Percentiles rank a stretch among this genome's conserved stretches.
phyloP scores from a whole-genome alignment of 2,888 invertebrate species.

The Dynastes grantii region DNA sequence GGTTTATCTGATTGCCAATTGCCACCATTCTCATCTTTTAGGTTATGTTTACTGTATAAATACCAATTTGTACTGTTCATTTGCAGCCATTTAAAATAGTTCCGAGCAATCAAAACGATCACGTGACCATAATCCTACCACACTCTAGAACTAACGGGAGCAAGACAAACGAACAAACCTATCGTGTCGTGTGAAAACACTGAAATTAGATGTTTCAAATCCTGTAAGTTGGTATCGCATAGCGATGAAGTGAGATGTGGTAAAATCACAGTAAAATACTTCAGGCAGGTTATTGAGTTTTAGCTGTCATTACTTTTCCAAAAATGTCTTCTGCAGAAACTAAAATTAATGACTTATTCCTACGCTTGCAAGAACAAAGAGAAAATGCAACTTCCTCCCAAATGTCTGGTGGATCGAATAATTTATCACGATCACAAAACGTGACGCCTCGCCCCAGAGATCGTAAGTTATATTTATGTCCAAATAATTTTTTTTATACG shows the following conservation, averaged over 20 bases:
- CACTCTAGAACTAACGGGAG: no score
- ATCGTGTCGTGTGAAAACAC: no score
- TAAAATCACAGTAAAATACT: not conserved
- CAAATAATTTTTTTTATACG: conserved; percentile 28
- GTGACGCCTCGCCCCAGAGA: conserved; percentile 62
- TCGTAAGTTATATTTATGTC: conserved; percentile 30
- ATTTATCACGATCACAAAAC: conserved; percentile 62
- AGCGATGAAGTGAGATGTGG: not conserved
- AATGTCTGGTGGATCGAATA: conserved; percentile 63
- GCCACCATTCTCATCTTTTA: no score
- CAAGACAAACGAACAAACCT: no score
- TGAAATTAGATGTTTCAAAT: not conserved
- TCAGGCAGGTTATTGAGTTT: conserved; percentile 38
- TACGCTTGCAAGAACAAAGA: conserved; percentile 80
- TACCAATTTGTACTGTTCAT: no score
- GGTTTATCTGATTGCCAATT: no score
- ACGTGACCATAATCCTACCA: no score
- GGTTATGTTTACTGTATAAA: no score
- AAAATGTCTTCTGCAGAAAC: conserved; percentile 84
- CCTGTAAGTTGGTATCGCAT: not conserved
- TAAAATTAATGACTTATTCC: conserved; percentile 88
- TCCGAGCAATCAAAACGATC: no score
- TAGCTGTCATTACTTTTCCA: conserved; percentile 54
- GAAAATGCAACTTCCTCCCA: conserved; percentile 68
- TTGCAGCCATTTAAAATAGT: no score